Conservation (phyloP, 64 coral and sea anemone genomes). For the Montipora foliosa region DNA sequence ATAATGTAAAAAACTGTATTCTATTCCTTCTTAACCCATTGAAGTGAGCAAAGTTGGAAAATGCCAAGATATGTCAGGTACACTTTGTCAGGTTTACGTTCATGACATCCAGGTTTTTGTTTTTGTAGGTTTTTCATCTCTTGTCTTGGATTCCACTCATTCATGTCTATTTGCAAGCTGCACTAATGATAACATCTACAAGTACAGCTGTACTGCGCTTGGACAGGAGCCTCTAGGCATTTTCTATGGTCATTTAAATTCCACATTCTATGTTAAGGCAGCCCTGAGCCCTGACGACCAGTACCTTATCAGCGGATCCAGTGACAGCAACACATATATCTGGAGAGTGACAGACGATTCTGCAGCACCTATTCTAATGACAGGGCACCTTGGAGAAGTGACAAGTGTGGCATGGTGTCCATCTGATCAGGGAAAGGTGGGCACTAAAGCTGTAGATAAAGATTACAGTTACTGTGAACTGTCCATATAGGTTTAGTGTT, state of each 20-base stretch:
- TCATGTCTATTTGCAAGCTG: slow-evolving; percentile 92
- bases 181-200: slow-evolving; percentile 93
- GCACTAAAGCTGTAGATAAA: not conserved
- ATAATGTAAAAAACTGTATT: no score
- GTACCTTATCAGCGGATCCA: slow-evolving; percentile 90
- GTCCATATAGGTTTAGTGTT: not conserved
- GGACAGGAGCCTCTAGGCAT: slow-evolving; percentile 70
- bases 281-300: slow-evolving; percentile 91
- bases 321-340: slow-evolving; percentile 87
- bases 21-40: not conserved
- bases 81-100: no score
- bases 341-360: slow-evolving; percentile 79
- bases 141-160: slow-evolving; percentile 90
- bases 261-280: slow-evolving; percentile 97
- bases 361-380: slow-evolving; percentile 72
- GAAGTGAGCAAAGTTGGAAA: no score
- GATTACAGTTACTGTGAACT: not conserved
- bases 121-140: slow-evolving; percentile 89
- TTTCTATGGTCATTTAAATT: slow-evolving; percentile 89
- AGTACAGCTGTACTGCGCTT: slow-evolving; percentile 86
- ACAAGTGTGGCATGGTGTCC: slow-evolving; percentile 97
- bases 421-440: slow-evolving; percentile 86
- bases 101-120: not conserved
- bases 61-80: not conserved
- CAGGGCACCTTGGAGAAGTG: slow-evolving; percentile 91